Percentiles rank a stretch among this genome's conserved stretches.
Evolutionary conservation across 2,888 invertebrate species (phyloP).

Genomic region (Ophioninae sp.): DNA sequence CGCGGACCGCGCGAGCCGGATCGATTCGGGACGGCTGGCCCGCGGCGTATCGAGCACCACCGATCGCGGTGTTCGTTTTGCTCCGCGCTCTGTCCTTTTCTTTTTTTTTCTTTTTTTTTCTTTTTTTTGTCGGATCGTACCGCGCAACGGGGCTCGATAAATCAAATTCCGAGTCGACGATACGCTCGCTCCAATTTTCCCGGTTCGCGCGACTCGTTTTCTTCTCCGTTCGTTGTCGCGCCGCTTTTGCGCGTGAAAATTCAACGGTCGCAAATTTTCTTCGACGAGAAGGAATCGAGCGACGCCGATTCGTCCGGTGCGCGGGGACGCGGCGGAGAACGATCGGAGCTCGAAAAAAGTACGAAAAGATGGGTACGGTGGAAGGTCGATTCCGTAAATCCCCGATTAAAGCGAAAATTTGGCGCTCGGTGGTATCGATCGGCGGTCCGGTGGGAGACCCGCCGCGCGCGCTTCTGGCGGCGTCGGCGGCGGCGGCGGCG

Average conservation of each 20-base stretch:
- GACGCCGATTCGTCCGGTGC: not conserved
- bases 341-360: not conserved
- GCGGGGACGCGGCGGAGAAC: not conserved
- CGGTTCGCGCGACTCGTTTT: not conserved
- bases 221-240: not conserved
- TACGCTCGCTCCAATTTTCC: not conserved
- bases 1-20: not conserved
- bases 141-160: not conserved
- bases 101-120: not conserved
- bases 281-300: not conserved
- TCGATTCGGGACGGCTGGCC: not conserved
- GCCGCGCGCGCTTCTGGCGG: not conserved
- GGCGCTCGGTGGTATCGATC: conserved; percentile 1
- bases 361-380: not conserved
- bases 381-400: not conserved
- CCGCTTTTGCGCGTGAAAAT: not conserved
- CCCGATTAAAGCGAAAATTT: not conserved
- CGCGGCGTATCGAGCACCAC: not conserved
- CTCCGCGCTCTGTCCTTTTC: not conserved
- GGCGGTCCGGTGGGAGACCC: not conserved
- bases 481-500: not conserved
- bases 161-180: not conserved
- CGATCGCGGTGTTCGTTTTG: not conserved
- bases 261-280: not conserved
- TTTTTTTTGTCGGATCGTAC: not conserved